phyloP scores from a whole-genome alignment of 2,888 invertebrate species.

The Merodon equestris region DNA sequence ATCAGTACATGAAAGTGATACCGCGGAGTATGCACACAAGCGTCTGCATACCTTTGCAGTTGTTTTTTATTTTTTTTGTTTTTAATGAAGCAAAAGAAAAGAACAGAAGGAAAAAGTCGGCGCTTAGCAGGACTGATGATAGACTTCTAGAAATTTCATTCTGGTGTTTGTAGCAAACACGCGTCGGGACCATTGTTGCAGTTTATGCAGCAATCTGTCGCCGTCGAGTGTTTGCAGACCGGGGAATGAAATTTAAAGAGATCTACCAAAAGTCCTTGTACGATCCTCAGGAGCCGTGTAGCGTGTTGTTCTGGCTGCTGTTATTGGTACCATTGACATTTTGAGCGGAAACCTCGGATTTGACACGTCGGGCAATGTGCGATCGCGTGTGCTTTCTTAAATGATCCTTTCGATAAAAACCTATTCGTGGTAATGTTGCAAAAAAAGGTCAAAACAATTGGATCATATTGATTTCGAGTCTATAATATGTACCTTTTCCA shows the following conservation, averaged over 20 bases:
- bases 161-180: slow-evolving; percentile 27
- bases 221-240: slow-evolving; percentile 1
- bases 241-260: slow-evolving; percentile 74
- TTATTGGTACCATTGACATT: slow-evolving; percentile 74
- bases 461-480: no score
- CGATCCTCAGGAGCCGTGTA: slow-evolving; percentile 79
- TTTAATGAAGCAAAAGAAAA: not conserved
- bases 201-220: slow-evolving; percentile 31
- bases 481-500: slow-evolving; percentile 84
- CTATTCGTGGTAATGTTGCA: slow-evolving; percentile 71
- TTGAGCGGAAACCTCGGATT: slow-evolving; percentile 90
- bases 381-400: slow-evolving; percentile 91
- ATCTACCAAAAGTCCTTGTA: slow-evolving; percentile 80
- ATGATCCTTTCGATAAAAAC: slow-evolving; percentile 93
- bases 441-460: no score
- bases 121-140: slow-evolving; percentile 77
- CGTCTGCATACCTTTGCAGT: slow-evolving; percentile 46
- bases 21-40: slow-evolving; percentile 41
- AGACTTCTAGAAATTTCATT: slow-evolving; percentile 75
- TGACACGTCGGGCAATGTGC: slow-evolving; percentile 90
- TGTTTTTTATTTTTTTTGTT: slow-evolving; percentile 20
- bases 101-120: slow-evolving; percentile 43
- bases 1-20: slow-evolving; percentile 54
- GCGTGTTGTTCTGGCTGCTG: slow-evolving; percentile 77
- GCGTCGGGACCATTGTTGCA: slow-evolving; percentile 45